Evolutionary conservation across 2,113 vertebrate species (phyloP), one percentile per base, ranked within the genome.

Genomic region (Vimba vimba): DNA sequence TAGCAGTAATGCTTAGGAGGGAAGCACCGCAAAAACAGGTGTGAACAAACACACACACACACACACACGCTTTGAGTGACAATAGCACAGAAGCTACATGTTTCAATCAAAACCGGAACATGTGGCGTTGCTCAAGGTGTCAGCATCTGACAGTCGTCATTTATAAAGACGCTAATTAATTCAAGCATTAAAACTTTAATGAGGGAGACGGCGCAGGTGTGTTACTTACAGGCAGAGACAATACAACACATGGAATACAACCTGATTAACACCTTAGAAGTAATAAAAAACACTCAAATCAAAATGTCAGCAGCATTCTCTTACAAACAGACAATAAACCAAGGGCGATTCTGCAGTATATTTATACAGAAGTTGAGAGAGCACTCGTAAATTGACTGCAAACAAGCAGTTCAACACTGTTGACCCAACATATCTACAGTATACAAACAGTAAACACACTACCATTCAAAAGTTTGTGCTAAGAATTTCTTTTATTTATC

Each of bases 81-180:
- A 84, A 66, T n/a, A 84, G 60, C 85, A 43, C 43, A 81, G 62
- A 86, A 55, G 83, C 77, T 83, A 60, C 62, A 66, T 6, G 15
- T 62, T 74, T 85, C 83, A 57, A 82, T 89, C 79, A 80, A 74
- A 81, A 83, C 27, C 47, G 6, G 39, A 76, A 87, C 59, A 85
- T 83, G 78, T 87, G 83, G 83, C 74, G 64, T 23, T 39, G 75
- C 75, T 85, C 57, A 84, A 85, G 57, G 86, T 82, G 85, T 82
- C 78, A 64, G 45, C 57, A 73, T 86, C 78, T 86, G 78, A 60
- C 52, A 25, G 39, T 36, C 57, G 45, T 83, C 71, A 76, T 85
- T 80, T 87, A 82, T 82, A 85, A 83, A 76, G 11, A 19, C 8
- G 36, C 66, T 79, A 89, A 89, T 89, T 83, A 83, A 66, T 75